Conservation (phyloP, 2,888 invertebrate genomes). For the Frankliniella intonsa region DNA sequence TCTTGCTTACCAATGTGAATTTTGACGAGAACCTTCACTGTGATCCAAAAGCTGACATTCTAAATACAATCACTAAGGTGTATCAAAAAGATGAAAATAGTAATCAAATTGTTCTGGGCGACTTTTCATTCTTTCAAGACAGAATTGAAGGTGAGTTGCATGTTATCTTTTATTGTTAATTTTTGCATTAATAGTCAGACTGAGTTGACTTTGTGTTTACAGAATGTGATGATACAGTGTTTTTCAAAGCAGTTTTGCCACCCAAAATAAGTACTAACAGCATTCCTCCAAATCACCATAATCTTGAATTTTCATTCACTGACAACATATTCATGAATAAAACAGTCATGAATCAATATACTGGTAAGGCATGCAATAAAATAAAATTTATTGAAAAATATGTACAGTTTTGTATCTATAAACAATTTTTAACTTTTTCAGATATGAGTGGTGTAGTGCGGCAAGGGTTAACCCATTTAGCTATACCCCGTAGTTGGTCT, state of each 20-base stretch:
- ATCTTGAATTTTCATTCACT: conserved; percentile 25
- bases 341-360: conserved; percentile 34
- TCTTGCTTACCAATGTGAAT: conserved; percentile 40
- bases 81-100: neutral
- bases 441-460: conserved; percentile 60
- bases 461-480: conserved; percentile 67
- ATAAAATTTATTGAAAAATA: neutral
- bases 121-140: neutral
- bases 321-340: conserved; percentile 34
- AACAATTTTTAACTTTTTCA: conserved; percentile 20
- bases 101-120: neutral
- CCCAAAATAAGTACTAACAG: conserved; percentile 33
- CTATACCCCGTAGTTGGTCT: conserved; percentile 77
- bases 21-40: conserved; percentile 31
- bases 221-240: neutral
- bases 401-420: neutral
- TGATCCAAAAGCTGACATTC: neutral
- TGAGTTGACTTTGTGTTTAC: neutral
- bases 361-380: conserved; percentile 33
- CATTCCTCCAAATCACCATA: conserved; percentile 31
- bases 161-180: neutral
- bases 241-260: neutral
- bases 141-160: neutral
- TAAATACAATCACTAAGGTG: neutral
- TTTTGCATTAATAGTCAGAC: too few relatives aligned